Evolutionary conservation across 2,113 vertebrate species (phyloP).

Genomic region (Callospermophilus lateralis): DNA sequence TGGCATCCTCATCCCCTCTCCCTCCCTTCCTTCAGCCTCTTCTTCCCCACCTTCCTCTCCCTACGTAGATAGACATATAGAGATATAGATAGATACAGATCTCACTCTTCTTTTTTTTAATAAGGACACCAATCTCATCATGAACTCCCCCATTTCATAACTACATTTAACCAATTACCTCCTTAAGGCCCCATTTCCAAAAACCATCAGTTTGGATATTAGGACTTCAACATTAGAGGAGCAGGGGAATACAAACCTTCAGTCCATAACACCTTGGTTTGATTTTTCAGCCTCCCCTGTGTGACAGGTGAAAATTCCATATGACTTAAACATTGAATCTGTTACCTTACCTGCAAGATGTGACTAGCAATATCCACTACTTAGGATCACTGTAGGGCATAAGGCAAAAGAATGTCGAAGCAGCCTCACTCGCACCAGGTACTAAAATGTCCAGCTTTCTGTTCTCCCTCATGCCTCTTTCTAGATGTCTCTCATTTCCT

Average conservation of each 20-base stretch:
- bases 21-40: no score
- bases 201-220: neutral
- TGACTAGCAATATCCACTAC: no score
- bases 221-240: neutral
- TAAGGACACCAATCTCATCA: neutral
- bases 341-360: no score
- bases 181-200: neutral
- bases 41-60: no score
- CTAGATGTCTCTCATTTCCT: neutral
- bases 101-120: neutral
- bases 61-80: no score
- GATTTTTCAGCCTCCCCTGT: neutral
- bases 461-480: neutral
- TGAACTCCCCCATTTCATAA: fast-evolving
- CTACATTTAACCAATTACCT: neutral
- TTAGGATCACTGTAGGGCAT: neutral
- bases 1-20: neutral
- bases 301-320: neutral
- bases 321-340: neutral
- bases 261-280: neutral
- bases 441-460: neutral
- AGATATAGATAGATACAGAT: neutral
- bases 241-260: neutral
- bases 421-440: fast-evolving
- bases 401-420: neutral